Base-by-base conservation (phyloP, 2,113 vertebrate genomes). In the Redunca redunca region DNA sequence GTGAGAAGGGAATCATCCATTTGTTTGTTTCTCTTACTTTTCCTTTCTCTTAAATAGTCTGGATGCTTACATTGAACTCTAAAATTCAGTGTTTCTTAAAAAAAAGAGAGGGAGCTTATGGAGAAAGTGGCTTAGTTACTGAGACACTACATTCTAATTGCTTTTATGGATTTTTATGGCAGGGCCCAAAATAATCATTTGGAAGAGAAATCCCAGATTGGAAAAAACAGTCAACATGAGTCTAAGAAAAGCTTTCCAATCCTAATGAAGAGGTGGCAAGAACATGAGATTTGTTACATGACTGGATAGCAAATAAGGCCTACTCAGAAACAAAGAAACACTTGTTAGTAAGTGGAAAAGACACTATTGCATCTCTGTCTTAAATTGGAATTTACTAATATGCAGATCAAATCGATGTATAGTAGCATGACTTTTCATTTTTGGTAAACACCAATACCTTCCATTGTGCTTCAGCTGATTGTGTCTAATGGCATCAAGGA, bases 101-200 rank as follows among this genome's bases (percentile, higher is more conserved):
- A 46, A 46, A 48, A 3, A 77, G 30, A 82, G 10, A 19, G 7
- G 1, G 7, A 71, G 14, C 12, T 30, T 60, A 19, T 3, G 50
- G 23, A 83, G 13, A 95, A 77, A 60, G 16, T 82, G 2, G 40
- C 7, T 87, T 10, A 1, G 14, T 81, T 87, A 46, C 64, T 96
- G 19, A 94, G 50, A 88, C 71, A 52, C 0, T 36, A 2, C 53
- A 25, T 50, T 57, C 11, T 53, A 23, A 2, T 19, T 84, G 5
- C 11, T 3, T 92, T 87, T 67, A 33, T 13, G 85, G 15, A 62
- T 53, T 28, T 23, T 88, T 30, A 55, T 81, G 23, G 21, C 52
- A 95, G 23, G 11, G 78, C 90, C 28, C 55, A 93, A 96, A 96
- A 58, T n/a, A 60, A 90, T 48, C 50, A 89, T 96, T 95, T 87